Conservation (phyloP, 2,113 vertebrate species). For the Rhea pennata region DNA sequence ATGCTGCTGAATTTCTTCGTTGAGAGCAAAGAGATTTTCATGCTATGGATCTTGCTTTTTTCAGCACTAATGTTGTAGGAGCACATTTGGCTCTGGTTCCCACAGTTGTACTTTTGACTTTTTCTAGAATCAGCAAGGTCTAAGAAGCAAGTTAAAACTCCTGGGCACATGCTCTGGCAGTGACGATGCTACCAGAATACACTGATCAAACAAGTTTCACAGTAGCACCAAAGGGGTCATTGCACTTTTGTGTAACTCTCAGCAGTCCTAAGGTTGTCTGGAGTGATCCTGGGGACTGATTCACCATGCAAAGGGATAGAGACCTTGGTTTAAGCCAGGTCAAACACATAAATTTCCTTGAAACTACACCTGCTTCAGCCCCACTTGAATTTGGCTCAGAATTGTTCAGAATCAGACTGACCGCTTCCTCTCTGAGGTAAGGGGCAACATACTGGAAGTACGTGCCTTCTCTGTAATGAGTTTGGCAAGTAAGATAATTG, state of each 20-base stretch:
- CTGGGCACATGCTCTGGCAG: accelerated
- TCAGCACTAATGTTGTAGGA: background rate
- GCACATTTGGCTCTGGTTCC: background rate
- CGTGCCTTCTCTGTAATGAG: background rate
- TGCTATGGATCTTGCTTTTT: background rate
- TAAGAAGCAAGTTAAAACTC: background rate
- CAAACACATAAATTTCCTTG: background rate
- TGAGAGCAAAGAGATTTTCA: accelerated
- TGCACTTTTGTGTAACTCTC: background rate
- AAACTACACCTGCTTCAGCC: background rate
- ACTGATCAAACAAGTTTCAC: background rate
- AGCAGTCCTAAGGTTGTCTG: background rate
- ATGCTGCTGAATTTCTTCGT: background rate
- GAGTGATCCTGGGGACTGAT: background rate
- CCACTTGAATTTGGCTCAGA: background rate
- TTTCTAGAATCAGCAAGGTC: background rate
- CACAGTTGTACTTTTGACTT: accelerated
- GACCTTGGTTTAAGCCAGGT: background rate
- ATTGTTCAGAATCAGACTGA: background rate
- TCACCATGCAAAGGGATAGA: background rate
- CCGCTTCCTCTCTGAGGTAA: background rate
- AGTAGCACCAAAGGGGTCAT: background rate
- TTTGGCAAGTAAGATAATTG: constrained; percentile 12
- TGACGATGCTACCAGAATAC: accelerated
- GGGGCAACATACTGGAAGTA: background rate